Percentiles rank a stretch among this genome's conserved stretches.
Conservation (phyloP, 2,888 invertebrate species). For the Leptopterna dolabrata region DNA sequence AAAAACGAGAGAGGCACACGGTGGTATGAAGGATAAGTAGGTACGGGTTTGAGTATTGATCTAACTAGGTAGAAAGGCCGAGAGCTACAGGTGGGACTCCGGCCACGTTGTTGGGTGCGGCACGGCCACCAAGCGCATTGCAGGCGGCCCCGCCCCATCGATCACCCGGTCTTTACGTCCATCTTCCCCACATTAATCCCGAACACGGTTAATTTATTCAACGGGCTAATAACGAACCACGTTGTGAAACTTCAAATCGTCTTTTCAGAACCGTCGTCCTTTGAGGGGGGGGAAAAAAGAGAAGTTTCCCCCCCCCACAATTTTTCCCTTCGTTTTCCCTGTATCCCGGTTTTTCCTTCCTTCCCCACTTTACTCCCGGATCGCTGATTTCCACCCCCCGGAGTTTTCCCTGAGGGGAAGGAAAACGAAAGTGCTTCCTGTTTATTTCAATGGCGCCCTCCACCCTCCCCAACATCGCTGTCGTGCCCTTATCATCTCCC, state of each 20-base stretch:
- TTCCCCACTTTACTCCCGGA: neutral
- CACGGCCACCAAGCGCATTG: conserved; percentile 50
- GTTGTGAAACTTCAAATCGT: neutral
- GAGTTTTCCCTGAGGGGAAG: neutral
- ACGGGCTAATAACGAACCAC: neutral
- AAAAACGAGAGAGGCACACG: neutral
- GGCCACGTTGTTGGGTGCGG: conserved; percentile 49
- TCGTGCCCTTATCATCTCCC: neutral
- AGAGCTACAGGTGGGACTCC: conserved; percentile 49
- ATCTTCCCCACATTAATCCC: conserved; percentile 47
- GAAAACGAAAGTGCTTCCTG: conserved; percentile 11
- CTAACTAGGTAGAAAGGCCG: conserved; percentile 51
- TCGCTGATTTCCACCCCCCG: neutral
- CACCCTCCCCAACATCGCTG: neutral
- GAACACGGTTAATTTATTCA: neutral
- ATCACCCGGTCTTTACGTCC: conserved; percentile 38
- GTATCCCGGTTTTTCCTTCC: neutral
- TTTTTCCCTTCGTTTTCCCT: neutral
- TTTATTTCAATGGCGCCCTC: neutral
- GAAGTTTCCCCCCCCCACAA: neutral
- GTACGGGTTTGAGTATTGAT: conserved; percentile 44
- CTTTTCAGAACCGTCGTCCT: neutral
- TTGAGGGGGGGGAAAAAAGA: no score
- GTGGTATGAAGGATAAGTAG: conserved; percentile 21
- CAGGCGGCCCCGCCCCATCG: conserved; percentile 53